Evolutionary conservation across 2,888 invertebrate species (phyloP), one percentile per base, ranked within the genome.

Genomic region (Ornithoptera priamus): DNA sequence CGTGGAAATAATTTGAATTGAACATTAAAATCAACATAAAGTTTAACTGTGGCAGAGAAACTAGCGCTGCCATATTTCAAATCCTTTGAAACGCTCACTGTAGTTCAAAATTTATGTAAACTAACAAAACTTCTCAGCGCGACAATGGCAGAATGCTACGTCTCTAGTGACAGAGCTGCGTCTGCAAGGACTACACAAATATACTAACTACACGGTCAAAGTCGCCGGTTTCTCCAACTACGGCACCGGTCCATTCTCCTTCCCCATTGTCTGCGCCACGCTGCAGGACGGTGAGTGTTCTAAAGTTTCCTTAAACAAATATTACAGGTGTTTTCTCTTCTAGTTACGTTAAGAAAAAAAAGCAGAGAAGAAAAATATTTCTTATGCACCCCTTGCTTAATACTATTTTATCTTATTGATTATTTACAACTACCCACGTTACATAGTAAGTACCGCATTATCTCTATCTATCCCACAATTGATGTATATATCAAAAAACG

Each of bases 151-250:
- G 72, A 93, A 93, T 76, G 84, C 89, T 36, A 93, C 93, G 5
- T 96, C 96, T 6, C 94, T 96, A 18, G 96, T 96, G 80, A 94
- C 95, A 65, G 96, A 97, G 83, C 94, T 96, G 12, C 95, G 96
- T 76, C 87, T 97, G 67, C 96, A 96, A 85, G 95, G 96, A 3
- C 88, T 98, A 71, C 93, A 95, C 78, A 97, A 97, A 84, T 97
- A 95, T 82, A 96, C 97, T 46, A 98, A 98, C 93, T 98, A 98
- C 85, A 97, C 97, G 46, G 94, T 98, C 76, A 95, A 96, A 85
- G 96, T 97, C 20, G 92, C 97, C 75, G 97, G 97, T 1, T 97
- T 95, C 84, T 98, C 97, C 0, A 95, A 96, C 76, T 96, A 96
- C 67, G 98, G 98, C 2, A 96, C 97, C 77, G 98, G 98, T 5